A percentile compares a stretch with the other conserved stretches of the same genome.
phyloP scores from a whole-genome alignment of 2,113 vertebrate genomes.

The Holacanthus passer region DNA sequence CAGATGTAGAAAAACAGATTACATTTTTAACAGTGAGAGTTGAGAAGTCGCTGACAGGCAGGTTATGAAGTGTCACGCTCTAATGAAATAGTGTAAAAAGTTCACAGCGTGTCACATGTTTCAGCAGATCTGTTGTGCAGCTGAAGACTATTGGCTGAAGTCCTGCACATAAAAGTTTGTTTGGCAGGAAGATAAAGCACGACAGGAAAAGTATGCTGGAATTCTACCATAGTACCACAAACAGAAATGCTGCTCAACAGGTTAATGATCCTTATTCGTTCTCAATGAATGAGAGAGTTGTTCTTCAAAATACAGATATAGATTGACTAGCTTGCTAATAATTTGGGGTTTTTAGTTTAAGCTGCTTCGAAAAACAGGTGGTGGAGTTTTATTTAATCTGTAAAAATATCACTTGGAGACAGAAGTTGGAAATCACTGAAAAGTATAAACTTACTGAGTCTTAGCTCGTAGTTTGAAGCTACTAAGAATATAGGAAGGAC shows the following conservation, averaged over 20 bases:
- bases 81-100: slow-evolving; percentile 16
- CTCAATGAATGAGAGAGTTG: neutral
- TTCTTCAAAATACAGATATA: neutral
- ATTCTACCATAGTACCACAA: neutral
- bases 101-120: slow-evolving; percentile 34
- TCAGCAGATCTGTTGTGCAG: slow-evolving; percentile 2
- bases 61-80: slow-evolving; percentile 14
- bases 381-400: neutral
- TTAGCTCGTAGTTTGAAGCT: too few relatives aligned
- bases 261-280: neutral
- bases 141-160: neutral
- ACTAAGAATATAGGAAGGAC: too few relatives aligned
- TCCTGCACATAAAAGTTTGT: slow-evolving; percentile 16
- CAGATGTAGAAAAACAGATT: neutral
- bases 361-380: neutral
- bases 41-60: slow-evolving; percentile 19
- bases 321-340: neutral
- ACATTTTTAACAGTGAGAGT: neutral
- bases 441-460: too few relatives aligned
- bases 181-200: slow-evolving; percentile 20
- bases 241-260: neutral
- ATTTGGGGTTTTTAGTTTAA: neutral
- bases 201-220: neutral
- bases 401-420: neutral
- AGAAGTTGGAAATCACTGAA: neutral